Base-by-base conservation (phyloP, 1,140 invertebrate species). In the Halictus rubicundus region DNA sequence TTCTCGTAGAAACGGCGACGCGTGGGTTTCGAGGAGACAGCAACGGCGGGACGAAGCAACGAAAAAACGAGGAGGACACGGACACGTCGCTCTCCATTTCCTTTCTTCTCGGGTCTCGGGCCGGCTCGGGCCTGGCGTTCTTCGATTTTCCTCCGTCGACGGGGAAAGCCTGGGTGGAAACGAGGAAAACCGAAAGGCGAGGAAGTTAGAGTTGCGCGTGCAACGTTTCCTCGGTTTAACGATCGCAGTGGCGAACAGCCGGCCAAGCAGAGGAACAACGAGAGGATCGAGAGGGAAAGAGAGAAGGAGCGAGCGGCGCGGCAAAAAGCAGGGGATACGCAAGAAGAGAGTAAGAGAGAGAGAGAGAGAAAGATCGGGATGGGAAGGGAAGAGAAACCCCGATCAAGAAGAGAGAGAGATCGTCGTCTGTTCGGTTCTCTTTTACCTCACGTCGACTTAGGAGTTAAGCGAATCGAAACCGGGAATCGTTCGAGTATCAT, bases 1-100 rank as follows among this genome's bases (percentile, higher is more conserved):
- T 23, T 32, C 59, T 12, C 52, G 5, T 27, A 84, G 82, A 80
- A 73, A 81, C 82, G 78, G 81, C 73, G 57, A 68, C 78, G 71
- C 65, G 60, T 72, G 76, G 49, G 61, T 70, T 72, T 80, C 71
- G 21, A 84, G 83, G 77, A 84, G 71, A 68, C 60, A 71, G 66
- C 65, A 65, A 80, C 57, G 68, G 61, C 2, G 71, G 66, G 81
- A 80, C 54, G 68, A 73, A 68, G 74, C 64, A 71, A 74, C 65
- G 81, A 80, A 60, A n/a, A 73, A 57, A 46, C 68, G 68, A 68
- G 52, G 49, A 39, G 52, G 46, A 49, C 78, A 60, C 59, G n/a
- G 68, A 60, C 69, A 75, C 57, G 70, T 73, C 37, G 19, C 68
- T 59, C 42, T n/a, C 27, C 19, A 9, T 68, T 60, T 79, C 59